Conservation (phyloP, 2,797 vertebrate species). For the Poeciliopsis turneri region DNA sequence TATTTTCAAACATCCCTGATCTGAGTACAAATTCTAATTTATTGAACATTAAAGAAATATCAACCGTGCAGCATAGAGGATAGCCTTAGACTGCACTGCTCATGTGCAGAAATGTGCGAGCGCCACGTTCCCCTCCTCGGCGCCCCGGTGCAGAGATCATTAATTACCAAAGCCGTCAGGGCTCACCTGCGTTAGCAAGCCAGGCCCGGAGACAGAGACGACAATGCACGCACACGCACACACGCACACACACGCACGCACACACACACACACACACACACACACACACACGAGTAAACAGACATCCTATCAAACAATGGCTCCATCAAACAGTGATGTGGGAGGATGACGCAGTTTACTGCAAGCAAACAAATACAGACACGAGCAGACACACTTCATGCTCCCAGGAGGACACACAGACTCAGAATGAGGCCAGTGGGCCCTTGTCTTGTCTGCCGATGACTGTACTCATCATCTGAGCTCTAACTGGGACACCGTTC, state of each 20-base stretch:
- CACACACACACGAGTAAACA: constrained; percentile 22
- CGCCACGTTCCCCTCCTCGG: constrained; percentile 33
- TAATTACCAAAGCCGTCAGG: constrained; percentile 62
- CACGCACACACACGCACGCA: not conserved
- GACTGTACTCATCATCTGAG: constrained; percentile 61
- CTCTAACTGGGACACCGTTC: constrained; percentile 47
- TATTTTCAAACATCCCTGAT: no score
- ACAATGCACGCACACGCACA: not conserved
- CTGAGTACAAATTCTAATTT: no score
- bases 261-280: not conserved
- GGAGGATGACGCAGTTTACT: constrained; percentile 56
- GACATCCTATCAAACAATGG: constrained; percentile 41
- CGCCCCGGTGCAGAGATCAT: constrained; percentile 36
- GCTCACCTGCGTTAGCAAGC: constrained; percentile 63
- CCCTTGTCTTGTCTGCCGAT: constrained; percentile 63
- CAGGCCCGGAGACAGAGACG: constrained; percentile 40
- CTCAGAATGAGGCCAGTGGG: constrained; percentile 73
- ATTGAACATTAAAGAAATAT: constrained; percentile 34
- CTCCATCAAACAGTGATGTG: constrained; percentile 39
- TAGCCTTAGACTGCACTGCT: constrained; percentile 18
- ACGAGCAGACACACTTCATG: constrained; percentile 54
- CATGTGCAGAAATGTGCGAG: constrained; percentile 32
- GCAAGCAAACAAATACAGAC: constrained; percentile 46
- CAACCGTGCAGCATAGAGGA: constrained; percentile 29
- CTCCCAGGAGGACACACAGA: constrained; percentile 55